These are phyloP conservation scores for Cinara cedri DNA, from an alignment of 2,888 invertebrate species.

Conservation along the genomic window DNA sequence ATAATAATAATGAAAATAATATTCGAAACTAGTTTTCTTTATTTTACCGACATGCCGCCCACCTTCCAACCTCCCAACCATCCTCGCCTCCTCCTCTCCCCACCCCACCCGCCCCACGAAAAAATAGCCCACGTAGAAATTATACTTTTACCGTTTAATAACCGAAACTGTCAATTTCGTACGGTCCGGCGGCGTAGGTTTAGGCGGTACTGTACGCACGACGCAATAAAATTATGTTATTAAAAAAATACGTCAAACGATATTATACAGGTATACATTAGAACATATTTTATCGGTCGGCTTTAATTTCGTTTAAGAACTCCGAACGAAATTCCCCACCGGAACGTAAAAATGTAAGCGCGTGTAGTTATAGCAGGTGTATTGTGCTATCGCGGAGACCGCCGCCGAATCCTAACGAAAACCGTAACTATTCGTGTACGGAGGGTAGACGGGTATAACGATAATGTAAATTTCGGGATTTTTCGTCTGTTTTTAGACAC, in stretches of 20 bases:
- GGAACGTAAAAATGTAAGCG: neutral
- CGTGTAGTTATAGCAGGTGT: too few relatives aligned
- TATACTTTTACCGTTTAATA: conserved; percentile 17
- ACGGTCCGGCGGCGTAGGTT: neutral
- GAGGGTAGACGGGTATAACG: too few relatives aligned
- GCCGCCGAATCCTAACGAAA: neutral
- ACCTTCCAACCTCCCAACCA: too few relatives aligned
- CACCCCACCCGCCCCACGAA: neutral
- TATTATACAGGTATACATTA: too few relatives aligned
- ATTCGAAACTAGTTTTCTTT: conserved; percentile 47
- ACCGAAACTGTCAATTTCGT: conserved; percentile 38
- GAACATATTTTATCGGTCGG: conserved; percentile 30
- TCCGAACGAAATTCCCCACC: too few relatives aligned
- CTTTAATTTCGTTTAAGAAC: neutral
- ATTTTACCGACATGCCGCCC: conserved; percentile 12
- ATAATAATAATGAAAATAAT: too few relatives aligned
- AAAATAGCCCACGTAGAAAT: conserved; percentile 21
- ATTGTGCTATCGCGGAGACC: neutral
- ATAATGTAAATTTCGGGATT: too few relatives aligned
- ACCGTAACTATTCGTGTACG: too few relatives aligned
- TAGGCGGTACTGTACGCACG: neutral
- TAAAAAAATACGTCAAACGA: conserved; percentile 32
- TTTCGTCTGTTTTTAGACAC: too few relatives aligned
- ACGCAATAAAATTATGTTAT: conserved; percentile 46
- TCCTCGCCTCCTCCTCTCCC: too few relatives aligned